A percentile compares a stretch with the other conserved stretches of the same genome.
Evolutionary conservation across 2,888 invertebrate species (phyloP).

Genomic region (Orthosia cruda): DNA sequence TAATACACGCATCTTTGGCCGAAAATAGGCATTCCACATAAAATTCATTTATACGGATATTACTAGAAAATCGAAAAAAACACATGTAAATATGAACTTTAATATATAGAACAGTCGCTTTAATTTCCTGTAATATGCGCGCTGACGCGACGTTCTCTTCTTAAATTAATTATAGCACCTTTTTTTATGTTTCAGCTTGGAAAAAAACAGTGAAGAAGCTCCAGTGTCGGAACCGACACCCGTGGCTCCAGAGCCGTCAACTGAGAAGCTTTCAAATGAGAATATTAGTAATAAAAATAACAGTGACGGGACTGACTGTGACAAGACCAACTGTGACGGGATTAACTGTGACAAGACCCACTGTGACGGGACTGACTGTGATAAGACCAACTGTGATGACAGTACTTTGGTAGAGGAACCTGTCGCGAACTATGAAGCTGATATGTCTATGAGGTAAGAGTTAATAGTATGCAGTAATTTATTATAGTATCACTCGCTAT

Average conservation of each 20-base stretch:
- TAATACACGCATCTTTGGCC: too few species aligned
- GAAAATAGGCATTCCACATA: too few species aligned
- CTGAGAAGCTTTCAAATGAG: neutral
- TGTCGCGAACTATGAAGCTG: conserved; percentile 76
- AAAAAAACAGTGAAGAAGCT: too few species aligned
- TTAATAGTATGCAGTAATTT: too few species aligned
- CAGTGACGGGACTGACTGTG: too few species aligned
- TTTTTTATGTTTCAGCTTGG: conserved; percentile 10
- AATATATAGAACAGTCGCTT: neutral
- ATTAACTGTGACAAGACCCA: neutral
- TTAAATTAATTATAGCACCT: neutral
- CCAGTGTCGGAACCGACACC: too few species aligned
- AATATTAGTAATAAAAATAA: too few species aligned
- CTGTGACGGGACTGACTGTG: neutral
- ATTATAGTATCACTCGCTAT: too few species aligned
- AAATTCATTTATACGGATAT: neutral
- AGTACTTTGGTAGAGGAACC: neutral
- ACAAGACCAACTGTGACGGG: too few species aligned
- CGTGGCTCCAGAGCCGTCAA: neutral
- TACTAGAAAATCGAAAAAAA: too few species aligned
- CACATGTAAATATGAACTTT: neutral
- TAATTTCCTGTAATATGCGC: neutral
- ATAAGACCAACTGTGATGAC: neutral
- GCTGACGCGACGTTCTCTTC: neutral
- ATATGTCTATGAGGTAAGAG: conserved; percentile 73